Evolutionary conservation across 2,113 vertebrate species (phyloP), one percentile per base, ranked within the genome.

Genomic region (Cranoglanis bouderius): DNA sequence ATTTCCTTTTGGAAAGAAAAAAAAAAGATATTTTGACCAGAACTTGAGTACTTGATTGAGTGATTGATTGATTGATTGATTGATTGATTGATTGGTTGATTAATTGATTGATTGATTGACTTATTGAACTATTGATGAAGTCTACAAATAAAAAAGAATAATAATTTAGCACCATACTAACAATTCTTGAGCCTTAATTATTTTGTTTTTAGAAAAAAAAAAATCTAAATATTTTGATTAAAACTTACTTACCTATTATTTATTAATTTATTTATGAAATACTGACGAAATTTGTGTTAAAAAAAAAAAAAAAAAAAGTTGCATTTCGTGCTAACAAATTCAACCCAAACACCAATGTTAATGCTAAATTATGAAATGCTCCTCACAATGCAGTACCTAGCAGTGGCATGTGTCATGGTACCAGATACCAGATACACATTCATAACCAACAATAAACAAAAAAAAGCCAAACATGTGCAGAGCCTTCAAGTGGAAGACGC

Each of bases 401-500:
- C 46, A 81, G 49, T 53, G 8, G 16, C 49, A 6, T 53, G 26
- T 55, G n/a, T 53, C n/a, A 32, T 19, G 6, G 16, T 32, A 32
- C 49, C 49, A 49, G 13, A n/a, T 29, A 46, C 43, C 24, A 80
- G 12, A 80, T 77, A 26, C 7, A 75, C 26, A 29, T 46, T 16
- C 5, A 49, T 29, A 29, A 46, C 74, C 43, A 6, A 5, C 24
- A 74, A 8, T 3, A 21, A 40, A 38, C 38, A 7, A 72, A 40
- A 72, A 40, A 18, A n/a, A 51, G 43, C 1, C 26, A 21, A 80
- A 94, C 92, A 93, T 93, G 90, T 88, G 93, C 92, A 94, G 93
- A 92, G 94, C 94, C 93, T 91, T 94, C 89, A 92, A 92, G 94
- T 93, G 87, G 93, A 95, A 96, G 94, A 94, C 93, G 94, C 94